A percentile compares a stretch with the other conserved stretches of the same genome.
Conservation (phyloP, 2,797 vertebrate species). For the Rhadinocentrus ornatus region DNA sequence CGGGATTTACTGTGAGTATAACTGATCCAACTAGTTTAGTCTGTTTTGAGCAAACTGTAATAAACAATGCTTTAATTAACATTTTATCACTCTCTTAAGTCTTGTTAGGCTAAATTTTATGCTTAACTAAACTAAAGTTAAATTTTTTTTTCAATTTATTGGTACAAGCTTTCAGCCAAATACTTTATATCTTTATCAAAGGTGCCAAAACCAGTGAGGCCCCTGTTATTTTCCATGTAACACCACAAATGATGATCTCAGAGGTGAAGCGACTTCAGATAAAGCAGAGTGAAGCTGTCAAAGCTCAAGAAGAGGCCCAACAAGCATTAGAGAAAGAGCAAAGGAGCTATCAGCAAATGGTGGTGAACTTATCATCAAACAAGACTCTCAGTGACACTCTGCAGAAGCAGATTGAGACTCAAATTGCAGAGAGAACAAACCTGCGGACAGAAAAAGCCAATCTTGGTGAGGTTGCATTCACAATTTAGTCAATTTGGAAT, state of each 20-base stretch:
- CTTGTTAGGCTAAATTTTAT: neutral
- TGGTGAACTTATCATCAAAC: neutral
- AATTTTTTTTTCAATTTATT: neutral
- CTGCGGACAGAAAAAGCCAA: neutral
- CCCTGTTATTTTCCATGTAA: neutral
- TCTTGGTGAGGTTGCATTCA: neutral
- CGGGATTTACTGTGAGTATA: conserved; percentile 20
- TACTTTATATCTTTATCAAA: neutral
- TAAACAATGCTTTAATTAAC: no score
- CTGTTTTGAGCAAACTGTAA: no score
- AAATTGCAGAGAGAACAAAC: neutral
- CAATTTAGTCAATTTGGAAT: neutral
- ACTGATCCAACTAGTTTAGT: no score
- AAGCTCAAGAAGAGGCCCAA: neutral
- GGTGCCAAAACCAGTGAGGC: neutral
- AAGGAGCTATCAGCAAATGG: neutral
- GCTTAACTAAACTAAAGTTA: neutral
- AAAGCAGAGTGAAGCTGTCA: neutral
- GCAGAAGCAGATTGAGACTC: neutral
- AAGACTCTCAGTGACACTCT: neutral
- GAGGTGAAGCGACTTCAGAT: neutral
- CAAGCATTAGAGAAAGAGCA: neutral
- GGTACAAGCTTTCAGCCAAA: neutral
- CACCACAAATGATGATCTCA: neutral
- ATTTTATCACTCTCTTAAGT: neutral